Evolutionary conservation across 2,113 vertebrate species (phyloP).

Genomic region (Nanger granti): DNA sequence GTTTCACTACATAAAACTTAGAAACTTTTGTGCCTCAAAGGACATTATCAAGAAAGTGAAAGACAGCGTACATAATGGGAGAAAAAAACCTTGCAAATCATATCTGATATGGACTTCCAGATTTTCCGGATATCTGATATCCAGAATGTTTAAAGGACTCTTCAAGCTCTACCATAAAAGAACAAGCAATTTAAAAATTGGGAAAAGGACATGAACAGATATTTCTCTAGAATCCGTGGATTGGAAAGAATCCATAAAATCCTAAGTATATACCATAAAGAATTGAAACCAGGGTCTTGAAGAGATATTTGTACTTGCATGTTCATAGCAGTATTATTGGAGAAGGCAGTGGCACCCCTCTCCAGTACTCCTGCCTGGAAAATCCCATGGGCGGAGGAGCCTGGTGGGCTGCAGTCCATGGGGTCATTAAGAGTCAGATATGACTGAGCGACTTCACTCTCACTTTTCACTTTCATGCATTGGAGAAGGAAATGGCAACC

Average conservation of each 20-base stretch:
- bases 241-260: not conserved
- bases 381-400: too few relatives aligned
- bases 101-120: not conserved
- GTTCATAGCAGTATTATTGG: not conserved
- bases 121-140: not conserved
- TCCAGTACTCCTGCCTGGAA: too few relatives aligned
- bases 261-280: not conserved
- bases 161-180: not conserved
- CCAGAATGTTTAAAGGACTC: not conserved
- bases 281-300: not conserved
- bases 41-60: not conserved
- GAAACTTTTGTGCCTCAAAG: not conserved
- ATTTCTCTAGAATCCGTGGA: not conserved
- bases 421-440: too few relatives aligned
- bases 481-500: too few relatives aligned
- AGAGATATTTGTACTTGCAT: not conserved
- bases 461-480: too few relatives aligned
- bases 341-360: too few relatives aligned
- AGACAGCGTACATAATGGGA: not conserved
- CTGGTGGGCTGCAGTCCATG: too few relatives aligned
- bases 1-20: not conserved
- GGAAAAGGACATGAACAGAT: not conserved
- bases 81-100: not conserved
- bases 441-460: too few relatives aligned
- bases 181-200: not conserved